Conservation (phyloP, 2,113 vertebrate species). For the Megaleporinus macrocephalus region DNA sequence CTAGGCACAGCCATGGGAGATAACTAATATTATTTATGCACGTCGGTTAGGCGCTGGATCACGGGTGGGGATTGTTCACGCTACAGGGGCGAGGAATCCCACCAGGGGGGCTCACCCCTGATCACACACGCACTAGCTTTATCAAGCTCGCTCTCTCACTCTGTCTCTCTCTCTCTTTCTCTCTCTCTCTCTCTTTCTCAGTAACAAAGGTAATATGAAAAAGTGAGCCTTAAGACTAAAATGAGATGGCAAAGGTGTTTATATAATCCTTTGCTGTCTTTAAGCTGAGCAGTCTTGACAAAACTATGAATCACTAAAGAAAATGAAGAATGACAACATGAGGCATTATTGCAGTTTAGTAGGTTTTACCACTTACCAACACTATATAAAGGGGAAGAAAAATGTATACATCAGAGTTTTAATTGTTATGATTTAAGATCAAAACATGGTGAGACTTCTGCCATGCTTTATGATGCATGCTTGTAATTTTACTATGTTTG, state of each 20-base stretch:
- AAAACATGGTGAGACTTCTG: conserved; percentile 15
- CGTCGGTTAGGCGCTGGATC: conserved; percentile 74
- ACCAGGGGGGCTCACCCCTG: conserved; percentile 71
- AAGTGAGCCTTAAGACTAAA: conserved; percentile 29
- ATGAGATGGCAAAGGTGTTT: conserved; percentile 14
- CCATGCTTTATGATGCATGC: conserved; percentile 1
- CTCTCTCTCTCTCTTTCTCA: conserved; percentile 5
- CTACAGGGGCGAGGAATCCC: conserved; percentile 73
- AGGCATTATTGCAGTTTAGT: neutral
- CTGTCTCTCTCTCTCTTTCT: conserved; percentile 31
- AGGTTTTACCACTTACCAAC: neutral
- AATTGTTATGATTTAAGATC: neutral
- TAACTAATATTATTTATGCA: conserved; percentile 81
- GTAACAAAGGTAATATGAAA: conserved; percentile 1
- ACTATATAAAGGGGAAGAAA: neutral
- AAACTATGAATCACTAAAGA: neutral
- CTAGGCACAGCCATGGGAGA: conserved; percentile 73
- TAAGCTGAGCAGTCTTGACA: neutral
- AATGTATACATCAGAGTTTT: neutral
- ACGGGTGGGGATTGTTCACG: conserved; percentile 75
- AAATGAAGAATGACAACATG: neutral
- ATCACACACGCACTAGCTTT: conserved; percentile 72
- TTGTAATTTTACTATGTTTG: conserved; percentile 48
- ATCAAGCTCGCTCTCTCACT: conserved; percentile 46
- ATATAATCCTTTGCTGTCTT: conserved; percentile 9